A percentile compares a stretch with the other conserved stretches of the same genome.
phyloP scores from a whole-genome alignment of 1,140 invertebrate genomes.

The Diabrotica virgifera region DNA sequence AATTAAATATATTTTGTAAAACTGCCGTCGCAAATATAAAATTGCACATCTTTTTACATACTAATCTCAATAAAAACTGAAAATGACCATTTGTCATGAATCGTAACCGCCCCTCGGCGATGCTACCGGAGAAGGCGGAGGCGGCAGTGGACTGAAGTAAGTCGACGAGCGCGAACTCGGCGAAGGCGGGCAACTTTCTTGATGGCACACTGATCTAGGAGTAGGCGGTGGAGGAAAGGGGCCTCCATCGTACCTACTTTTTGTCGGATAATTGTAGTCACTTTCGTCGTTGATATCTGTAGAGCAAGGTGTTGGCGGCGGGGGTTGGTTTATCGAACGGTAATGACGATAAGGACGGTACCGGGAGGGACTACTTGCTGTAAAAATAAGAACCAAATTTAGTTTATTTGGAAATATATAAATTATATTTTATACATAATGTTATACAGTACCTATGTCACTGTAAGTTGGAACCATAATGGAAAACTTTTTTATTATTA shows the following conservation, averaged over 20 bases:
- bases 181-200: constrained; percentile 72
- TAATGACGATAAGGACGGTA: constrained; percentile 73
- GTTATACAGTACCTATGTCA: too few species aligned
- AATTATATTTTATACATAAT: too few species aligned
- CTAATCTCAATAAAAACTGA: background rate
- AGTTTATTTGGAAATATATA: background rate
- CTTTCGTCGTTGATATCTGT: constrained; percentile 91
- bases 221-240: constrained; percentile 82
- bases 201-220: constrained; percentile 72
- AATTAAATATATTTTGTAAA: background rate
- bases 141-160: constrained; percentile 70
- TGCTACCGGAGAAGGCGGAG: constrained; percentile 69
- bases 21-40: background rate
- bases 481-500: too few species aligned
- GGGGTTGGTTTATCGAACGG: constrained; percentile 76
- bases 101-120: constrained; percentile 50
- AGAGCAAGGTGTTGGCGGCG: constrained; percentile 90
- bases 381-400: background rate
- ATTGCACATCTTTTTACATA: constrained; percentile 3
- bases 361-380: constrained; percentile 49
- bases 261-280: constrained; percentile 64
- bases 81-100: constrained; percentile 27
- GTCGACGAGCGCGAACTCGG: constrained; percentile 74
- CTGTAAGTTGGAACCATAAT: too few species aligned
- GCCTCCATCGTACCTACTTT: constrained; percentile 59